Evolutionary conservation across 2,797 vertebrate genomes (phyloP), one percentile per base, ranked within the genome.

Genomic region (Pachyuromys duprasi): DNA sequence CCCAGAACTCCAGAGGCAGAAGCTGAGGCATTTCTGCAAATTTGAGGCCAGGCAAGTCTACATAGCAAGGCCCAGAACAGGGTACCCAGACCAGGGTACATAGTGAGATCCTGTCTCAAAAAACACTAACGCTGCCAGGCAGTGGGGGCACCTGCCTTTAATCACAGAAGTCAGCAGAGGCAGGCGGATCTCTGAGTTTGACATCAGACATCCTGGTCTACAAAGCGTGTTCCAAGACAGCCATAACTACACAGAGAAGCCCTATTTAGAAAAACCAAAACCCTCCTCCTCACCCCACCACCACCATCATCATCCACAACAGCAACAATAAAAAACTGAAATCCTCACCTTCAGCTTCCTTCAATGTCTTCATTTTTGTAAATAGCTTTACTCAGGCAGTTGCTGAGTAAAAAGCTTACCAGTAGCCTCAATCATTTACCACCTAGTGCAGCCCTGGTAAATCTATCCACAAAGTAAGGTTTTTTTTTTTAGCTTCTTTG

Each of bases 371-470:
- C 49, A 87, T 24, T 2, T 91, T 91, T 81, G 7, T 79, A 89
- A 82, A 78, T 75, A 63, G 42, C 9, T 36, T 74, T 69, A 89
- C 12, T 63, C 57, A 22, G 60, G 31, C 17, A 79, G 49, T 18
- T 80, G 49, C 28, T 92, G 83, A 94, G 53, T 83, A 79, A 94
- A 86, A 92, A 93, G 91, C 49, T 31, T 60, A 62, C 22, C 17
- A 62, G 28, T 57, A 62, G 18, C 67, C 20, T 49, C 26, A 12
- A 63, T 90, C 65, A 14, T 22, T 76, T 81, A 84, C 18, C 28
- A 75, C 11, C 42, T 8, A n/a, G 67, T 33, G 65, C 60, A 84
- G 84, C 9, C 55, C 57, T 80, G 49, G 45, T 89, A 95, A 79
- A 67, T 13, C 31, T 79, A 62, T 75, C 12, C 13, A 62, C 55